These are phyloP conservation scores for Crematogaster levior DNA, from an alignment of 2,888 invertebrate species.

Conservation along the genomic window DNA sequence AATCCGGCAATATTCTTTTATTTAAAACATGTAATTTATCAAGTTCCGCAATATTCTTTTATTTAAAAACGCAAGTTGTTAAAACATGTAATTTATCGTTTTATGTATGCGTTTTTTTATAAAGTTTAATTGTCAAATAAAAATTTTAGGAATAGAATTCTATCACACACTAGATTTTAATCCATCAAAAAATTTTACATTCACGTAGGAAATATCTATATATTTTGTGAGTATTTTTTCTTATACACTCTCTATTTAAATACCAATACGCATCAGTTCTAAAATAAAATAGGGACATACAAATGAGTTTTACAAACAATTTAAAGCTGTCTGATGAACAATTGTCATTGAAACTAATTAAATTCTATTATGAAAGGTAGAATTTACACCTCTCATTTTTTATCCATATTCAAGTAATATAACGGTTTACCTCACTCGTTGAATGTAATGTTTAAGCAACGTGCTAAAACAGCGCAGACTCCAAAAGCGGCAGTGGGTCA, in stretches of 20 bases:
- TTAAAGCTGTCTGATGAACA: background rate
- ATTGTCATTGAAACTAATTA: background rate
- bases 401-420: background rate
- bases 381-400: background rate
- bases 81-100: background rate
- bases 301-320: background rate
- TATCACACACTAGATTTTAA: no score
- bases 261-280: background rate
- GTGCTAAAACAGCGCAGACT: conserved; percentile 39
- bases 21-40: background rate
- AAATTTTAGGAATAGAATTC: no score
- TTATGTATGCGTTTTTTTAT: background rate
- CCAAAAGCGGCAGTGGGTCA: conserved; percentile 50
- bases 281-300: background rate
- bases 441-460: background rate
- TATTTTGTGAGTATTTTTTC: background rate
- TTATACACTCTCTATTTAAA: background rate
- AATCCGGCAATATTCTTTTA: background rate
- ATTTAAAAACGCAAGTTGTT: no score
- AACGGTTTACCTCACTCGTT: background rate
- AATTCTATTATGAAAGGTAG: background rate
- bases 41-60: no score
- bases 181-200: background rate
- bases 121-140: background rate
- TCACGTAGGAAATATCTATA: background rate